These are phyloP conservation scores for Pseudolycoriella hygida DNA, from an alignment of 2,888 invertebrate genomes.

Conservation along the genomic window DNA sequence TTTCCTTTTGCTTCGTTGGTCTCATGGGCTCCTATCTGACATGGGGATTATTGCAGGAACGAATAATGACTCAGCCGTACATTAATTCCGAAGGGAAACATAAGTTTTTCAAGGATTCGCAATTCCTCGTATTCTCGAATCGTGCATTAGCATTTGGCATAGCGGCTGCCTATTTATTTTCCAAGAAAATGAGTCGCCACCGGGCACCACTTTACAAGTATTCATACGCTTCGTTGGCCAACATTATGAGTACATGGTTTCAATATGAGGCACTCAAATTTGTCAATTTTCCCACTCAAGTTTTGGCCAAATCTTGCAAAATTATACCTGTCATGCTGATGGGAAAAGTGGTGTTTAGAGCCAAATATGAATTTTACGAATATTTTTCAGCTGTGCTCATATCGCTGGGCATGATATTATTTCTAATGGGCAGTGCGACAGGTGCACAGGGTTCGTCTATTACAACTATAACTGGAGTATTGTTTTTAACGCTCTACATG, in stretches of 20 bases:
- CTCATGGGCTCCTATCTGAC: constrained; percentile 81
- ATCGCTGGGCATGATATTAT: constrained; percentile 83
- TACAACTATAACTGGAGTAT: constrained; percentile 67
- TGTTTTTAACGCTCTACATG: constrained; percentile 80
- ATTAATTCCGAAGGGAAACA: constrained; percentile 38
- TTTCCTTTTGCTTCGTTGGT: constrained; percentile 69
- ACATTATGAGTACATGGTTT: constrained; percentile 97
- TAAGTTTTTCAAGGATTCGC: constrained; percentile 72
- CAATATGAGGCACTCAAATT: constrained; percentile 98
- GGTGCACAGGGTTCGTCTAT: constrained; percentile 34
- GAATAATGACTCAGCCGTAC: constrained; percentile 87
- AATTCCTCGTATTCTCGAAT: constrained; percentile 93
- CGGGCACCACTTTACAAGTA: constrained; percentile 84
- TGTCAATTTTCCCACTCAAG: constrained; percentile 95
- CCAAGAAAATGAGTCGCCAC: constrained; percentile 35
- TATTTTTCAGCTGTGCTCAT: constrained; percentile 80
- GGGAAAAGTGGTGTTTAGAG: constrained; percentile 80
- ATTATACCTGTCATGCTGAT: constrained; percentile 96
- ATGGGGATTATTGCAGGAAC: constrained; percentile 95
- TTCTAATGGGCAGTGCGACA: constrained; percentile 65
- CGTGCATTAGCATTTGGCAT: constrained; percentile 69
- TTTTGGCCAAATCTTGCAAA: constrained; percentile 93
- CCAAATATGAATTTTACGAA: constrained; percentile 77
- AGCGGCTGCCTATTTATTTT: constrained; percentile 43
- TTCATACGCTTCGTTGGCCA: constrained; percentile 88